Base-by-base conservation (phyloP, 2,888 invertebrate genomes). In the Amphiduros pacificus region DNA sequence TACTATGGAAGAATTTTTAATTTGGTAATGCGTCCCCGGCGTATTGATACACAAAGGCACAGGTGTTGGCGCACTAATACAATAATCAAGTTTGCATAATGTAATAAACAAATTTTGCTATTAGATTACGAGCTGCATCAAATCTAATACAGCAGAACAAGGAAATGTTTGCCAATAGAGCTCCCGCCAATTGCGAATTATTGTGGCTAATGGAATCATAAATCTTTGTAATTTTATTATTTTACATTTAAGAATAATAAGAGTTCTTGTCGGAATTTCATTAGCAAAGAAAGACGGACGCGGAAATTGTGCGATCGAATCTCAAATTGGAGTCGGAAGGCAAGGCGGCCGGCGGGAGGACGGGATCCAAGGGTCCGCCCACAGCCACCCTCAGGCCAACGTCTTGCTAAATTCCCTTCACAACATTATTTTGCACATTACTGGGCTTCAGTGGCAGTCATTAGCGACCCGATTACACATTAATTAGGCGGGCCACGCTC, bases 21-120 rank as follows among this genome's bases (percentile, higher is more conserved):
- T n/a, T 44, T 31, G 48, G 49, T 62, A 62, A 62, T 61, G 58
- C 55, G 29, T 56, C 62, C 60, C 60, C 41, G 27, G 62, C 50
- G 62, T 59, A 60, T 60, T 60, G 48, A 55, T 62, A 55, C 60
- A 66, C 55, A 49, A 48, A 55, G 63, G 54, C 68, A 61, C 69
- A 69, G 69, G 69, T 69, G 69, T 54, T 41, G 40, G 48, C 60
- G 61, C 49, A 58, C 58, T 65, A 68, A 59, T 55, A 40, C 44
- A 24, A 58, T 68, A 67, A 71, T 65, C 63, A 62, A 54, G 61
- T 73, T 72, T 71, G 68, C 71, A 73, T 73, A 74, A 74, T 71
- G 69, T 65, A 68, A 74, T 75, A 68, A 74, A 73, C 69, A 71
- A 67, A 63, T 72, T 69, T 64, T 61, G 62, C 65, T 60, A 73